phyloP scores from a whole-genome alignment of 2,888 invertebrate genomes.

The Acanthococcus lagerstroemiae region DNA sequence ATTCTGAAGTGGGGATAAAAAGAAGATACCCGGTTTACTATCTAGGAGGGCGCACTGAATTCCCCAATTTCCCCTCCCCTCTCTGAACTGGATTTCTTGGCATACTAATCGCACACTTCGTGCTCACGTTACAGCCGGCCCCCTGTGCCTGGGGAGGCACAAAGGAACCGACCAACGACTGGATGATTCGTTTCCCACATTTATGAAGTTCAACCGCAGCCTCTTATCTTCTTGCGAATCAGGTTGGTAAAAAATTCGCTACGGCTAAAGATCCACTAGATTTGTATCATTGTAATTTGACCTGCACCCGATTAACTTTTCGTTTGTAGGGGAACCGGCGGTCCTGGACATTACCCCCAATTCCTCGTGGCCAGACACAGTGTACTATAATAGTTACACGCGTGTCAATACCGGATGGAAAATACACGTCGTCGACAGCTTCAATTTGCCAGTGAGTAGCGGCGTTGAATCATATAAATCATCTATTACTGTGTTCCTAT shows the following conservation, averaged over 20 bases:
- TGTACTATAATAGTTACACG: conserved; percentile 88
- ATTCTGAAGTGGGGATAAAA: too few relatives aligned
- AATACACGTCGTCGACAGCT: conserved; percentile 78
- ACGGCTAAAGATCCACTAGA: not conserved
- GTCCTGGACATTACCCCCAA: conserved; percentile 73
- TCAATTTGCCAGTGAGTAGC: conserved; percentile 38
- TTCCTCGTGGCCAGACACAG: conserved; percentile 78
- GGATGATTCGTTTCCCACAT: conserved; percentile 66
- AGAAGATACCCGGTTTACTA: too few relatives aligned
- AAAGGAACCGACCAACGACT: conserved; percentile 60
- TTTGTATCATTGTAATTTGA: not conserved
- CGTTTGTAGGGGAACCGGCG: conserved; percentile 53
- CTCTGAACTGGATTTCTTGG: too few relatives aligned
- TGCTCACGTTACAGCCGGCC: conserved; percentile 58
- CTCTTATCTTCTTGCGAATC: conserved; percentile 59
- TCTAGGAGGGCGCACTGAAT: too few relatives aligned
- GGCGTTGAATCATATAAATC: not conserved
- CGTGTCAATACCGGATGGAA: conserved; percentile 93
- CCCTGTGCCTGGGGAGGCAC: conserved; percentile 63
- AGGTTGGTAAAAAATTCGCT: conserved; percentile 38
- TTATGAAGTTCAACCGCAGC: conserved; percentile 74
- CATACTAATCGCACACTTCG: too few relatives aligned
- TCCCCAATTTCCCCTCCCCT: too few relatives aligned
- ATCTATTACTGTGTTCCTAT: not conserved
- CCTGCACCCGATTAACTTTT: conserved; percentile 9